Percentiles rank a stretch among this genome's conserved stretches.
These are phyloP conservation scores for Lynx canadensis DNA, from an alignment of 2,113 vertebrate genomes.

Conservation along the genomic window DNA sequence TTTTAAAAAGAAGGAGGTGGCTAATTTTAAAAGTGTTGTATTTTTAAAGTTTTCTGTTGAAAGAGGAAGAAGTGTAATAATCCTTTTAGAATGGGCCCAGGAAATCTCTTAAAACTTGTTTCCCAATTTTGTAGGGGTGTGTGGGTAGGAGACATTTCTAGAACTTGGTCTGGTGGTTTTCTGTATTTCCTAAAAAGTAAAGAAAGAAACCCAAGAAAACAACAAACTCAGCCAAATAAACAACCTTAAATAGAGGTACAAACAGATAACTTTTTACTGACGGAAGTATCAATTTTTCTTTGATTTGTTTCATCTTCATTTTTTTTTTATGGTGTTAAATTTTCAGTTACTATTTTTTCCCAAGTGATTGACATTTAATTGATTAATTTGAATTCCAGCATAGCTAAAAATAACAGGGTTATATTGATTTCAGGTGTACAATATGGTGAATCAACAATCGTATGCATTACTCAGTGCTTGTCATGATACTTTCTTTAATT, in stretches of 20 bases:
- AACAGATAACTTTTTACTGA: neutral
- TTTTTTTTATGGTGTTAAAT: constrained; percentile 3
- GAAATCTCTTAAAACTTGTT: neutral
- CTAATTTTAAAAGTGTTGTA: neutral
- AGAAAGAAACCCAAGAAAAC: neutral
- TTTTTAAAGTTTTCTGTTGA: neutral
- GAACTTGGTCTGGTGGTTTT: neutral
- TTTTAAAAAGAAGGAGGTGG: constrained; percentile 3
- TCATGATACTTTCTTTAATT: neutral
- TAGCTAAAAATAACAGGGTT: neutral
- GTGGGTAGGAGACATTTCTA: neutral
- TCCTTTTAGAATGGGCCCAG: neutral
- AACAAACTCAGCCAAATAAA: neutral
- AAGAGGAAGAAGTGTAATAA: neutral
- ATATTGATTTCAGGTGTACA: neutral
- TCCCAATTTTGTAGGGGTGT: neutral
- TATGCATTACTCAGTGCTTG: neutral
- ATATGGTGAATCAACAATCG: neutral
- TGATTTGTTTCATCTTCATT: constrained; percentile 13
- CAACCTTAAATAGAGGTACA: neutral
- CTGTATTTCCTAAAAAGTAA: neutral
- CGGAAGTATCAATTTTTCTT: neutral
- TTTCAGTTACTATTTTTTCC: neutral
- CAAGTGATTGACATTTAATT: neutral
- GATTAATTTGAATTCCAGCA: neutral